phyloP scores from a whole-genome alignment of 1,140 invertebrate species.

The Dendroctonus valens region DNA sequence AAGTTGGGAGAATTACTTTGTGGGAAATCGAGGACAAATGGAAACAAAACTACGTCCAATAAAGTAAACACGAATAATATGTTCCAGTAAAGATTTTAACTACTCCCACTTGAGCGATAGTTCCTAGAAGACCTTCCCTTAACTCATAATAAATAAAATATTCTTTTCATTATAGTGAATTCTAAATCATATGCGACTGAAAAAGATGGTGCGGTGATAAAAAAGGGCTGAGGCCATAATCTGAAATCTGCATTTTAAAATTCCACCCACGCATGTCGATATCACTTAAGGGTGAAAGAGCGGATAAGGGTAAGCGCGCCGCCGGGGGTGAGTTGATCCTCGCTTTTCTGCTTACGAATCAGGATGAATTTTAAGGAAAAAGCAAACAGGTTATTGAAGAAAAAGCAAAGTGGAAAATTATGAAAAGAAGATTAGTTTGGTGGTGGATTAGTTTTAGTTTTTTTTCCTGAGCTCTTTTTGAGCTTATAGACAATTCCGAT shows the following conservation, averaged over 20 bases:
- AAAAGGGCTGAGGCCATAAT: slow-evolving; percentile 8
- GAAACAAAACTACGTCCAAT: no score
- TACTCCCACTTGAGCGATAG: no score
- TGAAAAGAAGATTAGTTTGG: no score
- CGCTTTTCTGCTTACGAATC: slow-evolving; percentile 19
- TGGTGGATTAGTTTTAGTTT: no score
- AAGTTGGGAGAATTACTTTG: neutral
- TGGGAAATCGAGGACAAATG: no score
- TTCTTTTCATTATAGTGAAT: neutral
- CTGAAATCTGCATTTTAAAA: slow-evolving; percentile 27
- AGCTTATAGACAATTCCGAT: no score
- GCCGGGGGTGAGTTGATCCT: slow-evolving; percentile 18
- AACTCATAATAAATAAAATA: neutral
- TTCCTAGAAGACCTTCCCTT: no score
- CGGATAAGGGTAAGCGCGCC: slow-evolving; percentile 26
- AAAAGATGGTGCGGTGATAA: slow-evolving; percentile 4
- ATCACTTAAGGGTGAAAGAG: slow-evolving; percentile 33
- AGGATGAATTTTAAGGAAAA: slow-evolving; percentile 30
- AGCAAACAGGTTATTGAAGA: slow-evolving; percentile 19
- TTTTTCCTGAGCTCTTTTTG: no score
- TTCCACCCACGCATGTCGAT: slow-evolving; percentile 27
- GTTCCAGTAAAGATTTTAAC: no score
- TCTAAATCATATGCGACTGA: neutral
- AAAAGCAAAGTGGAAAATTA: no score
- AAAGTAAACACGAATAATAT: no score